phyloP scores from a whole-genome alignment of 2,888 invertebrate genomes.

The Catocala fraxini region DNA sequence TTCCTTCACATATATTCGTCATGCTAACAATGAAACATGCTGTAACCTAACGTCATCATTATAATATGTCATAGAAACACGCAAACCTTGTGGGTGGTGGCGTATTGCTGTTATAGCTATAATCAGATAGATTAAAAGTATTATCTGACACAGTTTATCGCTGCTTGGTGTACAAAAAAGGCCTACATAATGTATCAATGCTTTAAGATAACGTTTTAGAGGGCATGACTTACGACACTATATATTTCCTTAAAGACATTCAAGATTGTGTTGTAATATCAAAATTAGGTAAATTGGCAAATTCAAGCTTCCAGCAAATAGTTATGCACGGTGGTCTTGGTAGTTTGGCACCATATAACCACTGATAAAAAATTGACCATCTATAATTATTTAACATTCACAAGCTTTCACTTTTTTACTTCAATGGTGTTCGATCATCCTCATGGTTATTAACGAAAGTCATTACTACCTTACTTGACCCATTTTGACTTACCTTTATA shows the following conservation, averaged over 20 bases:
- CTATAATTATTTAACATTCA: slow-evolving; percentile 57
- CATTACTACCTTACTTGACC: slow-evolving; percentile 45
- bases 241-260: not conserved
- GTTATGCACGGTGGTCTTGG: slow-evolving; percentile 15
- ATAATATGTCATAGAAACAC: slow-evolving; percentile 25
- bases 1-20: slow-evolving; percentile 26
- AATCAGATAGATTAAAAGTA: slow-evolving; percentile 8
- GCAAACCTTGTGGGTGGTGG: slow-evolving; percentile 12
- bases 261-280: not conserved
- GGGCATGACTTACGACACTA: not conserved
- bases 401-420: slow-evolving; percentile 70
- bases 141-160: slow-evolving; percentile 18
- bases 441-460: slow-evolving; percentile 44
- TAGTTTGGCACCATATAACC: slow-evolving; percentile 8
- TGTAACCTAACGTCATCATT: slow-evolving; percentile 20
- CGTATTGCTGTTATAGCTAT: slow-evolving; percentile 10
- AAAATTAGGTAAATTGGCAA: not conserved
- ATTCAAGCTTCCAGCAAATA: not conserved
- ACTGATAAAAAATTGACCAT: slow-evolving; percentile 48
- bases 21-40: slow-evolving; percentile 33
- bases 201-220: slow-evolving; percentile 6
- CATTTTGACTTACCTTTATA: slow-evolving; percentile 58
- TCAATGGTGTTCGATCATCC: slow-evolving; percentile 47
- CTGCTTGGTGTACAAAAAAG: slow-evolving; percentile 15
- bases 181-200: slow-evolving; percentile 1